Conservation (phyloP, 2,113 vertebrate species). For the Leucopsar rothschildi region DNA sequence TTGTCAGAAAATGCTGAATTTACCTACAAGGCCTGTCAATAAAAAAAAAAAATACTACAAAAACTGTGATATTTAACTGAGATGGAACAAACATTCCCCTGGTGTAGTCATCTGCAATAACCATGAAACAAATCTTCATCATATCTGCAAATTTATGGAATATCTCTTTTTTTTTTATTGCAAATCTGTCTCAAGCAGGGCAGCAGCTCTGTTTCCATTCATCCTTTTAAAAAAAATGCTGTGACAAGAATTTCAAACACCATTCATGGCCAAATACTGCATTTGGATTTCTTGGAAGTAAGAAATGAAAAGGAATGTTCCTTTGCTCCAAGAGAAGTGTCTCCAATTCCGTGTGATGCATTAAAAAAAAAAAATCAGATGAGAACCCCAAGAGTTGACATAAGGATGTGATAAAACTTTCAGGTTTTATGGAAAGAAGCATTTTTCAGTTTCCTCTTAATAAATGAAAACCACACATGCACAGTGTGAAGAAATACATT, state of each 20-base stretch:
- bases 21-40: neutral
- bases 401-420: slow-evolving; percentile 20
- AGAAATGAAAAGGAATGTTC: neutral
- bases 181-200: neutral
- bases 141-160: neutral
- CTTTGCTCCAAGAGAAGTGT: neutral
- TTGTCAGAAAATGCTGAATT: neutral
- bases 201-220: slow-evolving; percentile 10
- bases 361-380: neutral
- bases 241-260: neutral
- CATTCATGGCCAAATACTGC: neutral
- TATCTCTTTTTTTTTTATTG: neutral
- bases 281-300: neutral
- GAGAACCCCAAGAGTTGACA: slow-evolving; percentile 24
- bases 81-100: neutral
- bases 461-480: slow-evolving; percentile 10
- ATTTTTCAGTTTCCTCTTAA: slow-evolving; percentile 19
- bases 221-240: neutral
- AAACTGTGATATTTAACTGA: neutral
- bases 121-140: neutral
- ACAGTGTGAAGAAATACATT: neutral
- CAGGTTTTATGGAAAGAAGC: neutral
- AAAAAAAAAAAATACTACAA: neutral
- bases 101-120: neutral
- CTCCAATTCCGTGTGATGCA: neutral